Evolutionary conservation across 23 tunicate species (phyloP).

Genomic region (Styela plicata): DNA sequence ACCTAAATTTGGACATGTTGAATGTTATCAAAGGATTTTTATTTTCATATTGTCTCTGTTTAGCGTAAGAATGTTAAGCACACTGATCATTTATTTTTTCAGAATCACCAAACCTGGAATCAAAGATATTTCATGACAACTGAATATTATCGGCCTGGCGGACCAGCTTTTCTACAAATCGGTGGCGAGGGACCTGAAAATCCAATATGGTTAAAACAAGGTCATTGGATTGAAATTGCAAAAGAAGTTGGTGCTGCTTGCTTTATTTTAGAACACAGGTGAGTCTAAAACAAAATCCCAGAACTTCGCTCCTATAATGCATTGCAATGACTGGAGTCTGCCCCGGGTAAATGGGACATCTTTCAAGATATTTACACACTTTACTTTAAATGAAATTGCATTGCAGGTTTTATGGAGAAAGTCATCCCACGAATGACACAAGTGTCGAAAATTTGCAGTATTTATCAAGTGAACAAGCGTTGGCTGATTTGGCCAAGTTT

Average conservation of each 20-base stretch:
- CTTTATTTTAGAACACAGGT: constrained; percentile 68
- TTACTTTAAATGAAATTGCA: too few relatives aligned
- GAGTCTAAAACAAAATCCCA: constrained; percentile 2
- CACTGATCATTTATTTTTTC: background rate
- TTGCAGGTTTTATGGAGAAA: constrained; percentile 55
- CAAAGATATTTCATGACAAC: constrained; percentile 54
- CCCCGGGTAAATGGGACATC: too few relatives aligned
- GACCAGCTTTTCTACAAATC: constrained; percentile 76
- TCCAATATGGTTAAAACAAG: constrained; percentile 62
- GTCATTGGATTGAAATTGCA: constrained; percentile 88
- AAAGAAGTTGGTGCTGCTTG: constrained; percentile 52
- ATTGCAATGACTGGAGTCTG: too few relatives aligned
- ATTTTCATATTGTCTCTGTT: too few relatives aligned
- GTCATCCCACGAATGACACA: constrained; percentile 76
- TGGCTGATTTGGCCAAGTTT: constrained; percentile 70
- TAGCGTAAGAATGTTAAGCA: too few relatives aligned
- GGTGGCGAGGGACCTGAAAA: constrained; percentile 86
- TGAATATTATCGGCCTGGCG: constrained; percentile 27
- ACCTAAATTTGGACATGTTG: background rate
- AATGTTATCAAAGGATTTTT: too few relatives aligned
- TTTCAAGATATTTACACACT: too few relatives aligned
- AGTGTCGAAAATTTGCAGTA: constrained; percentile 38
- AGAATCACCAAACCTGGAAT: constrained; percentile 20
- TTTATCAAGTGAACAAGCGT: constrained; percentile 83
- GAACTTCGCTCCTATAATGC: too few relatives aligned